phyloP scores from a whole-genome alignment of 1,140 invertebrate genomes.

The Microplitis demolitor region DNA sequence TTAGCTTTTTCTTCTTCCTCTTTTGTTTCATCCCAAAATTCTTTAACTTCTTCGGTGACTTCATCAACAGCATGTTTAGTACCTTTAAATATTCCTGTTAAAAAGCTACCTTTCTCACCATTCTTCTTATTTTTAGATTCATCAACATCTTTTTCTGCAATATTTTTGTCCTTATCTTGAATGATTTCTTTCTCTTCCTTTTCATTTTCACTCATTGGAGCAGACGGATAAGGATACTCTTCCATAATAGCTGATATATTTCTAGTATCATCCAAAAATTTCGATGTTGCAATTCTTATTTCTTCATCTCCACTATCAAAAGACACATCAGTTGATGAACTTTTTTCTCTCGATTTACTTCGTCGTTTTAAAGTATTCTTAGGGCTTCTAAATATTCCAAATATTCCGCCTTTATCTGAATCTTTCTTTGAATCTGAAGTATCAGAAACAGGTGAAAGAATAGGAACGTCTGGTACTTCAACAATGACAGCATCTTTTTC shows the following conservation, averaged over 20 bases:
- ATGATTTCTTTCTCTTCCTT: constrained; percentile 18
- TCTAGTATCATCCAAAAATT: constrained; percentile 35
- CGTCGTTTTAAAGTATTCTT: constrained; percentile 40
- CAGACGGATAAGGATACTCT: background rate
- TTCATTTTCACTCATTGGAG: background rate
- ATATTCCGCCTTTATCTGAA: constrained; percentile 42
- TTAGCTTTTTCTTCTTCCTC: constrained; percentile 21
- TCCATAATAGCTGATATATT: constrained; percentile 31
- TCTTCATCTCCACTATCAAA: constrained; percentile 34
- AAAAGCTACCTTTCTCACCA: constrained; percentile 32
- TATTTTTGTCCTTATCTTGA: constrained; percentile 7
- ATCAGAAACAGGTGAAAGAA: background rate
- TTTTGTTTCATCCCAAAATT: constrained; percentile 31
- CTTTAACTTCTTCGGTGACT: constrained; percentile 30
- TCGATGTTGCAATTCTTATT: constrained; percentile 24
- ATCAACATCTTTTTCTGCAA: background rate
- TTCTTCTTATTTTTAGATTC: constrained; percentile 22
- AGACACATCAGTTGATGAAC: constrained; percentile 23
- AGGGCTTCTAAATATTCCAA: constrained; percentile 44
- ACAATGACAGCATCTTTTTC: background rate
- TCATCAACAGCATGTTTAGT: constrained; percentile 33
- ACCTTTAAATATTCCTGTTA: constrained; percentile 38
- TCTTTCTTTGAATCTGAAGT: background rate
- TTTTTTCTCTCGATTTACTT: constrained; percentile 47
- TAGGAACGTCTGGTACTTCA: background rate